A percentile compares a stretch with the other conserved stretches of the same genome.
These are phyloP conservation scores for Clusia tigrina DNA, from an alignment of 2,888 invertebrate species.

Conservation along the genomic window DNA sequence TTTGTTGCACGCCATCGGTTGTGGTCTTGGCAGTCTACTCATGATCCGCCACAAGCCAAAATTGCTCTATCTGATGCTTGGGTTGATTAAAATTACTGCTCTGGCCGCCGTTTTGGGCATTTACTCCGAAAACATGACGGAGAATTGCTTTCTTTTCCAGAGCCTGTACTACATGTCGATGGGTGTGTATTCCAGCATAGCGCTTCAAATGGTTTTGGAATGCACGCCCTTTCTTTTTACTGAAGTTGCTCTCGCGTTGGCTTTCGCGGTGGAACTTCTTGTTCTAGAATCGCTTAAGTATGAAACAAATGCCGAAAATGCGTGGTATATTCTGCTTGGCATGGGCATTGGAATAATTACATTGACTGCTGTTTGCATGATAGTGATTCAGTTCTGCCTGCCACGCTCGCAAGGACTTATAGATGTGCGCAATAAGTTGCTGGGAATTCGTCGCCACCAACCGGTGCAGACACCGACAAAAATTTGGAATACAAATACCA, in stretches of 20 bases:
- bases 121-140: conserved; percentile 46
- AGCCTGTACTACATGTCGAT: conserved; percentile 49
- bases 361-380: conserved; percentile 42
- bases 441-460: conserved; percentile 46
- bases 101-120: conserved; percentile 50
- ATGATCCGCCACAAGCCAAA: conserved; percentile 51
- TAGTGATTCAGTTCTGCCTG: conserved; percentile 44
- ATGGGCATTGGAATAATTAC: conserved; percentile 38
- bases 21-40: conserved; percentile 42
- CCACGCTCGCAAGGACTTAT: conserved; percentile 49
- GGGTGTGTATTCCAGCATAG: conserved; percentile 52
- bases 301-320: conserved; percentile 38
- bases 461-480: conserved; percentile 42
- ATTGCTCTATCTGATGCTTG: conserved; percentile 51
- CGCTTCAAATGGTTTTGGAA: conserved; percentile 51
- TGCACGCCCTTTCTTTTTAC: conserved; percentile 53
- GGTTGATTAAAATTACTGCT: conserved; percentile 51
- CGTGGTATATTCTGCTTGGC: conserved; percentile 42
- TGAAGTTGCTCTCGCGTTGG: conserved; percentile 44
- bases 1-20: conserved; percentile 45
- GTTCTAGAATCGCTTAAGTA: conserved; percentile 48
- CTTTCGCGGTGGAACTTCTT: conserved; percentile 42
- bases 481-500: conserved; percentile 52
- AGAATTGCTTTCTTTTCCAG: conserved; percentile 50
- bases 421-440: conserved; percentile 51